A percentile compares a stretch with the other conserved stretches of the same genome.
These are phyloP conservation scores for Sycon ciliatum DNA, from an alignment of 37 sponge, comb jelly and placozoan species.

Conservation along the genomic window DNA sequence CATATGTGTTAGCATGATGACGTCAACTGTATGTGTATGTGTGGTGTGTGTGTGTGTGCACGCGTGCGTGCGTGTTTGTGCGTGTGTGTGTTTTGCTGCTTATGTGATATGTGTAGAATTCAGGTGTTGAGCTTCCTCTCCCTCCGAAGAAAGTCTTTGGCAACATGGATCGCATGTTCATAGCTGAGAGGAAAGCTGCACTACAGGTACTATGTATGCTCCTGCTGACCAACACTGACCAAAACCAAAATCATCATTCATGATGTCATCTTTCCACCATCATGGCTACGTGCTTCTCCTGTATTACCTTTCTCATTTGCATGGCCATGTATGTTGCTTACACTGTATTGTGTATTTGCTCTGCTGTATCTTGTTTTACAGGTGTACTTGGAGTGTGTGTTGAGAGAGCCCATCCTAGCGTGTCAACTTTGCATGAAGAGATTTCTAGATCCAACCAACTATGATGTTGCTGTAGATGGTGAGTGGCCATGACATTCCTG, in stretches of 20 bases:
- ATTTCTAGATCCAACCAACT: slow-evolving; percentile 65
- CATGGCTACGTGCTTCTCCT: too few relatives aligned
- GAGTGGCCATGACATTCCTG: background rate
- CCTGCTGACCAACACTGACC: background rate
- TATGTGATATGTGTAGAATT: too few relatives aligned
- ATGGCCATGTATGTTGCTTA: background rate
- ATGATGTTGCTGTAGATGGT: slow-evolving; percentile 51
- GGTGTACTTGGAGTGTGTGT: slow-evolving; percentile 35
- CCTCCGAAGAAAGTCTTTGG: slow-evolving; percentile 80
- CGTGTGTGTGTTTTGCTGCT: too few relatives aligned
- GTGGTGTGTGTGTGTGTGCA: too few relatives aligned
- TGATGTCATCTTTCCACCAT: too few relatives aligned
- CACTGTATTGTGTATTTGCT: background rate
- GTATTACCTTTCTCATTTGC: background rate
- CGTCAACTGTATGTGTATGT: too few relatives aligned
- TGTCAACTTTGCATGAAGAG: slow-evolving; percentile 23
- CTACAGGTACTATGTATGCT: slow-evolving; percentile 22
- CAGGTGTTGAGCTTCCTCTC: slow-evolving; percentile 40
- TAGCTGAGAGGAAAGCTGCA: slow-evolving; percentile 46
- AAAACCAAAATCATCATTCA: too few relatives aligned
- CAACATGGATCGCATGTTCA: slow-evolving; percentile 40
- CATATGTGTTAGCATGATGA: too few relatives aligned
- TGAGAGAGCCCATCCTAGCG: slow-evolving; percentile 38
- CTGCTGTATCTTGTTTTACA: slow-evolving; percentile 12
- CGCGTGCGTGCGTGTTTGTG: too few relatives aligned